Evolutionary conservation across 2,797 vertebrate genomes (phyloP), one percentile per base, ranked within the genome.

Genomic region (Rhabdomys pumilio): DNA sequence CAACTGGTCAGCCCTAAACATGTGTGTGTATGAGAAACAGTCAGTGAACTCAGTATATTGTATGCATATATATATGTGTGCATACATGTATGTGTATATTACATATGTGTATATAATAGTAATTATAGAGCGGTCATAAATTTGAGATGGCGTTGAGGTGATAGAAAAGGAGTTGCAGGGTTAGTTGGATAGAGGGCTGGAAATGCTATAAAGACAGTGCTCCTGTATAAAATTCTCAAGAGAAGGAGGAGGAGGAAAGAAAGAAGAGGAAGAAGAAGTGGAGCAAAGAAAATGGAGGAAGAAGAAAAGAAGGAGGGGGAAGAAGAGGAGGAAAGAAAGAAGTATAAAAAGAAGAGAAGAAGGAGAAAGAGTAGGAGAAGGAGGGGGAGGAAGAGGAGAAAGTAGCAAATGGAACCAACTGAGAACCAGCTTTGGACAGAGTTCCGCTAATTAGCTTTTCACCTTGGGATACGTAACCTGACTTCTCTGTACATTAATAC

Each of bases 401-500:
- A 38, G 53, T 11, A 73, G 34, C 22, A 13, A 79, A 57, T 53
- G 22, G 4, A 93, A 13, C 15, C 41, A 44, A 19, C 26, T 41
- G 29, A 72, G n/a, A 63, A 61, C 19, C 2, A 7, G 4, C 55
- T 92, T 88, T 26, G 31, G 63, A 88, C 61, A 86, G 41, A 59
- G 26, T 14, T 79, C 55, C 19, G 38, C 47, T 73, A 67, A 63
- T 83, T 76, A 91, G 29, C 59, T 83, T 93, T 90, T 89, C 38
- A 65, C 79, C 38, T 85, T 86, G 34, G 38, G 34, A 19, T 47
- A n/a, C 29, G n/a, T 63, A 67, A 82, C 57, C 47, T 72, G 0
- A 84, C 22, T 24, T 93, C 47, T 75, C 80, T 90, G 72, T 90
- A 44, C 26, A 82, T 75, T 75, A 59, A 89, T 59, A 89, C 86